These are phyloP conservation scores for Macropis europaea DNA, from an alignment of 2,888 invertebrate genomes.

Conservation along the genomic window DNA sequence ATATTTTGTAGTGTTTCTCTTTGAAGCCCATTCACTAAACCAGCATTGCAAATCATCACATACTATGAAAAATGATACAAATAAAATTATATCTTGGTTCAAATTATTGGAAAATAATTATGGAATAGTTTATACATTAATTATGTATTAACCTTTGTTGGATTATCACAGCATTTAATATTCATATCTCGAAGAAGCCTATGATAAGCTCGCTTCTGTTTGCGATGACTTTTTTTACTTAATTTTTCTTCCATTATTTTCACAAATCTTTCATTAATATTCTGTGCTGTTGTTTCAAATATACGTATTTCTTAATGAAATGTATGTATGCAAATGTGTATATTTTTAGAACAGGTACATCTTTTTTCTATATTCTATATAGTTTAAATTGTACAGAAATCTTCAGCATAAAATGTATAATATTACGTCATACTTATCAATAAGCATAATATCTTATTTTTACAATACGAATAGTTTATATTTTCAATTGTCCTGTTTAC, in stretches of 20 bases:
- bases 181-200: slow-evolving; percentile 73
- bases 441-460: too few species aligned
- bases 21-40: slow-evolving; percentile 89
- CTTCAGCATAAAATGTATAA: too few species aligned
- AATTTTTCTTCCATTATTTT: slow-evolving; percentile 19
- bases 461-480: too few species aligned
- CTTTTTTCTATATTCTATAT: too few species aligned
- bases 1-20: slow-evolving; percentile 84
- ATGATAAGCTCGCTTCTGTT: slow-evolving; percentile 74
- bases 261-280: too few species aligned
- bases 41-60: slow-evolving; percentile 91
- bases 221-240: slow-evolving; percentile 64
- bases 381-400: too few species aligned
- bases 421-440: too few species aligned
- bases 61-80: slow-evolving; percentile 82
- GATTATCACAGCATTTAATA: slow-evolving; percentile 71
- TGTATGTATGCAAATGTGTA: too few species aligned
- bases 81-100: neutral
- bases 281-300: too few species aligned
- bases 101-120: neutral
- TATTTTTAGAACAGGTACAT: too few species aligned
- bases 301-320: too few species aligned
- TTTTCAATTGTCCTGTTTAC: too few species aligned
- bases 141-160: slow-evolving; percentile 70
- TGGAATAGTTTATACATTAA: neutral